Evolutionary conservation across 2,888 invertebrate species (phyloP).

Genomic region (Lithophane leautieri): DNA sequence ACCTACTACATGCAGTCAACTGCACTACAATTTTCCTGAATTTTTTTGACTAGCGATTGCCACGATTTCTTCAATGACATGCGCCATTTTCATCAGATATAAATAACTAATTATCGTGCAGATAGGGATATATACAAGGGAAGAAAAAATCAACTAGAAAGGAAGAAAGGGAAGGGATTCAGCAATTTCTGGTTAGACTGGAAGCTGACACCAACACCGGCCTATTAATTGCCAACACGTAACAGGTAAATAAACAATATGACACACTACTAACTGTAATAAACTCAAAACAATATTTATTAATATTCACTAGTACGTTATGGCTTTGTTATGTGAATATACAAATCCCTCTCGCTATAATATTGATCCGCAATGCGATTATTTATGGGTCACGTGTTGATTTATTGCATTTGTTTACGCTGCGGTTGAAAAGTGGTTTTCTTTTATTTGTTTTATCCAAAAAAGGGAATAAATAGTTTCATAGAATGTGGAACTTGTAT

Average conservation of each 20-base stretch:
- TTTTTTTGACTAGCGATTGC: no score
- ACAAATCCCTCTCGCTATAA: slow-evolving; percentile 2
- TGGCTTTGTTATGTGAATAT: background rate
- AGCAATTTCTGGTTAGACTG: no score
- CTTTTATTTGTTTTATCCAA: background rate
- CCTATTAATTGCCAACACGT: background rate
- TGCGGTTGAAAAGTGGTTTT: slow-evolving; percentile 3
- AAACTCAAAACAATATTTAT: slow-evolving; percentile 15
- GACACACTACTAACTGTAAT: background rate
- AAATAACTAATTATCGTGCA: no score
- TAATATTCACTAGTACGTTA: background rate
- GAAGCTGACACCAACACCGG: no score
- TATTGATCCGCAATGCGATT: slow-evolving; percentile 10
- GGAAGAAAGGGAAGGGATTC: no score
- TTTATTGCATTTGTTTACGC: slow-evolving; percentile 24
- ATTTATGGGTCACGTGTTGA: slow-evolving; percentile 10
- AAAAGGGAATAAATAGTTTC: background rate
- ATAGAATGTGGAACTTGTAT: background rate
- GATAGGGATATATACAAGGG: no score
- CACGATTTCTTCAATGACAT: no score
- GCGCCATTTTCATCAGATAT: no score
- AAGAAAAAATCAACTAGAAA: no score
- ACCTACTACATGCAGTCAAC: no score
- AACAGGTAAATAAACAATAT: background rate
- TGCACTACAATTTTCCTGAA: no score